Evolutionary conservation across 1,140 invertebrate species (phyloP), one percentile per base, ranked within the genome.

Genomic region (Amphibalanus amphitrite): DNA sequence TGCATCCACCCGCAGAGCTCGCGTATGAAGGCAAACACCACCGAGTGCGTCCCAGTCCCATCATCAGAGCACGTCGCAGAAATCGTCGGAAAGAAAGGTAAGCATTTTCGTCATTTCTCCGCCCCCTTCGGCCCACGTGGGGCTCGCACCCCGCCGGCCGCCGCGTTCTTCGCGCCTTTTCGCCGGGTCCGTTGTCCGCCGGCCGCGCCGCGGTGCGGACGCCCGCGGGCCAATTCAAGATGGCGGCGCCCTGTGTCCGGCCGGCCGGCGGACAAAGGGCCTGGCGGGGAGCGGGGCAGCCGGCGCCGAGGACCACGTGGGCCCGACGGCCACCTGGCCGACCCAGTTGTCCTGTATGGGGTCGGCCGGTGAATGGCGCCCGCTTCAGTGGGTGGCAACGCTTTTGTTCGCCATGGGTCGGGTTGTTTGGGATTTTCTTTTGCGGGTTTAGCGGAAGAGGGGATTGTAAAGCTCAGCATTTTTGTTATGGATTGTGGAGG

Each of bases 11-110:
- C n/a, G 3, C 65, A 67, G 65, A 28, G 23, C 20, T 67, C 65
- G 20, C 65, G 65, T 17, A 67, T 67, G 65, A 67, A 67, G 65
- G 65, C 65, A 1, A 67, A 67, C 65, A 67, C 65, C n/a, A 67
- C 65, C n/a, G 65, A 67, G 23, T 67, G 65, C 28, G 65, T 67
- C 3, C 65, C 65, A 10, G 65, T 67, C 10, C 65, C 65, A 0
- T 67, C 65, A 28, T 67, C 65, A 17, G 65, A 67, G 20, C 65
- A 67, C n/a, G 65, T 67, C 17, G 65, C 65, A 10, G 65, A 67
- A 28, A 67, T 67, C 23, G 65, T 67, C 8, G 65, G 65, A n/a
- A 67, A 67, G n/a, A 67, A 67, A 67, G 65, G 65, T 67, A 25
- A 67, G 65, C 28, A n/a, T n/a, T n/a, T n/a, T n/a, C n/a, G n/a